These are phyloP conservation scores for Caenorhabditis remanei DNA, from an alignment of 1,140 invertebrate genomes.

Conservation along the genomic window DNA sequence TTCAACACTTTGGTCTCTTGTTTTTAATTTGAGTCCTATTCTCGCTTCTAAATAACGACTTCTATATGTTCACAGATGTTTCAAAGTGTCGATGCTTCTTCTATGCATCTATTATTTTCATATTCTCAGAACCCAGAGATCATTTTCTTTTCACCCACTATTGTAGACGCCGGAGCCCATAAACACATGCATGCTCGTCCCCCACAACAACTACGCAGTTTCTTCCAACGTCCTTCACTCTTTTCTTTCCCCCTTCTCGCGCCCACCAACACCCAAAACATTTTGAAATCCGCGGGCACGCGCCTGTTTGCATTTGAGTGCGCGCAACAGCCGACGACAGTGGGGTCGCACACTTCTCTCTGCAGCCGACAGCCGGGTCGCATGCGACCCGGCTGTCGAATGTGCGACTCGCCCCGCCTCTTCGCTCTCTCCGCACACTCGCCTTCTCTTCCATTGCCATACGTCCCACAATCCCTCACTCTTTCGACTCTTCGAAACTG, in stretches of 20 bases:
- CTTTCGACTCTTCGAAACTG: constrained; percentile 15
- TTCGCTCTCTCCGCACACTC: background rate
- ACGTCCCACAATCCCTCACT: background rate
- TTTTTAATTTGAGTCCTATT: background rate
- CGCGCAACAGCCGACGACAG: background rate
- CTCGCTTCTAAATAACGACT: background rate
- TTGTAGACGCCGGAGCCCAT: constrained; percentile 12
- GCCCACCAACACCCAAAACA: constrained; percentile 37
- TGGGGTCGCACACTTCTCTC: background rate
- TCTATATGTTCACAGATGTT: background rate
- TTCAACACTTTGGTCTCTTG: background rate
- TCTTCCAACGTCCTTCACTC: constrained; percentile 50
- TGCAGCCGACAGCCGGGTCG: background rate
- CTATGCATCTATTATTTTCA: constrained; percentile 37
- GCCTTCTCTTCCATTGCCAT: constrained; percentile 16
- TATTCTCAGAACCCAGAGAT: background rate
- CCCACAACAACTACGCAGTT: constrained; percentile 27
- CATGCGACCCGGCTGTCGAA: background rate
- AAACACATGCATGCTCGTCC: constrained; percentile 23
- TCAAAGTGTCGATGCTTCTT: constrained; percentile 2
- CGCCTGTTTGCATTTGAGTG: constrained; percentile 52
- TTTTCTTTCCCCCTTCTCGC: constrained; percentile 27
- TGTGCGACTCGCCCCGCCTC: constrained; percentile 30
- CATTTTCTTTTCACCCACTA: background rate
- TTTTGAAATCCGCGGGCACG: constrained; percentile 53